phyloP scores from a whole-genome alignment of 2,888 invertebrate genomes.

The Linyphia triangularis region DNA sequence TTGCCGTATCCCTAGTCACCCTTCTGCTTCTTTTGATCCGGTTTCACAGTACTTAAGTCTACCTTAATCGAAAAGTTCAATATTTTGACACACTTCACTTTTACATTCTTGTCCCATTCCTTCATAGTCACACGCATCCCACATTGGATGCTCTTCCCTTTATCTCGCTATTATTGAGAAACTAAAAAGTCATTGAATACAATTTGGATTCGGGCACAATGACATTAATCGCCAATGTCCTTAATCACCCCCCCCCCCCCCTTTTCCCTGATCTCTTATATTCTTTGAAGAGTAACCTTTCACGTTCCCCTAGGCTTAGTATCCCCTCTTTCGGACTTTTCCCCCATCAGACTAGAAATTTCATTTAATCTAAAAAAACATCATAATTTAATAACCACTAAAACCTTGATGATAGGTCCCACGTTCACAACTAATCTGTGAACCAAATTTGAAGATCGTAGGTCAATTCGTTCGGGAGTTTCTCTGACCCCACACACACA shows the following conservation, averaged over 20 bases:
- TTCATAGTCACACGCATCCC: background rate
- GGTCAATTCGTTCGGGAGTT: too few species aligned
- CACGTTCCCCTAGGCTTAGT: constrained; percentile 46
- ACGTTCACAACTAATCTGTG: too few species aligned
- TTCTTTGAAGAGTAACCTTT: constrained; percentile 69
- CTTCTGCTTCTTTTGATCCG: too few species aligned
- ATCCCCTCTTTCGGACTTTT: constrained; percentile 38
- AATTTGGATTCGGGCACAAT: constrained; percentile 68
- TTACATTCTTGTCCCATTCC: too few species aligned
- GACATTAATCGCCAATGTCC: constrained; percentile 72
- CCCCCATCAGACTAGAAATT: constrained; percentile 54
- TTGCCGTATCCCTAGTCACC: too few species aligned
- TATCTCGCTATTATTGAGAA: constrained; percentile 56
- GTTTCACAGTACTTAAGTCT: too few species aligned
- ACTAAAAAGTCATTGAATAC: constrained; percentile 71
- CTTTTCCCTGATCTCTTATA: constrained; percentile 21
- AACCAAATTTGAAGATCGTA: too few species aligned
- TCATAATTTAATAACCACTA: too few species aligned
- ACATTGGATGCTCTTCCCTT: background rate
- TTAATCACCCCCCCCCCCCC: constrained; percentile 61
- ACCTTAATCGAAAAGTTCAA: too few species aligned
- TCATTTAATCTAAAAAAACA: constrained; percentile 74
- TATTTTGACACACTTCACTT: too few species aligned
- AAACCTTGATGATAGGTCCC: too few species aligned
- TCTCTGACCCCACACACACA: too few species aligned